Base-by-base conservation (phyloP, 1,140 invertebrate species). In the Lysiphlebus fabarum region DNA sequence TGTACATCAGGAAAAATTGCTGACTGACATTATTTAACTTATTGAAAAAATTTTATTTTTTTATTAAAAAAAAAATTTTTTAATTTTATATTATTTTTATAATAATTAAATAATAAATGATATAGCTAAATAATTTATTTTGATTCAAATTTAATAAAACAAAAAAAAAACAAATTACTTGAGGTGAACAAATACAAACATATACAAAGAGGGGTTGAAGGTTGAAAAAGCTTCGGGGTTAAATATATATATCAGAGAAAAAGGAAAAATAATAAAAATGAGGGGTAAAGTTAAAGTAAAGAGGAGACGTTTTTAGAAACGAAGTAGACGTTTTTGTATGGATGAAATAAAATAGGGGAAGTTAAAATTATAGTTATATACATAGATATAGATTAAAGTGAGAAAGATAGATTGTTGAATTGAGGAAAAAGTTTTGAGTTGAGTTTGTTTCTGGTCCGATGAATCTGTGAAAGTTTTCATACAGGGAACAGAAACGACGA, bases 401-500 rank as follows among this genome's bases (percentile, higher is more conserved):
- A 36, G 37, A 58, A 37, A 42, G 53, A 34, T 17, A 36, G 41
- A 61, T 49, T 34, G 38, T 36, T 12, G 53, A 55, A 47, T 34
- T n/a, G 34, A 47, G 50, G 41, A 62, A 59, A 53, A 56, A 51
- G 53, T 59, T 53, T 43, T 36, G 9, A n/a, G 36, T 40, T n/a
- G 57, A 59, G 57, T 59, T 59, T 59, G 49, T 59, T 49, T 59
- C 57, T 40, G 57, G 57, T 59, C 49, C 55, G 42, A 54, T 17
- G 40, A 54, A 40, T 47, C 38, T 38, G 37, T 40, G 37, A 36
- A 38, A 40, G 47, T 57, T 48, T 48, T 47, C 44, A 12, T n/a
- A 2, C n/a, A 34, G 11, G 7, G 61, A 59, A 51, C 66, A 61
- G 60, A 61, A 56, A 65, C 61, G 62, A 58, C 62, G 69, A 63